Evolutionary conservation across 1,140 invertebrate species (phyloP).

Genomic region (Leptinotarsa texana): DNA sequence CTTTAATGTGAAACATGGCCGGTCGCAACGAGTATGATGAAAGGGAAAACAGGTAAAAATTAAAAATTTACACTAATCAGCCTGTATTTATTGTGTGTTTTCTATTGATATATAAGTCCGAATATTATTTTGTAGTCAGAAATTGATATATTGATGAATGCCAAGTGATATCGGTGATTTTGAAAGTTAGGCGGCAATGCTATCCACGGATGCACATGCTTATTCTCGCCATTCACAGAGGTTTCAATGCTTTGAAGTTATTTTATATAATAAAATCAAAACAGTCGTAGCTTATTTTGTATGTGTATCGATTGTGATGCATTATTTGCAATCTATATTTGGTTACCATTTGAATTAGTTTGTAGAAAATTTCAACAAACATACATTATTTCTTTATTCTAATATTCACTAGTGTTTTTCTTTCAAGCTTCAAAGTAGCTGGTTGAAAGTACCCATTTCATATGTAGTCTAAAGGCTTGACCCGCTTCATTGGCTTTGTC

Average conservation of each 20-base stretch:
- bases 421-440: no score
- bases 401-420: no score
- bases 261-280: no score
- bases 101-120: not conserved
- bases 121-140: not conserved
- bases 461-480: no score
- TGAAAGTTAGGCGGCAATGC: slow-evolving; percentile 28
- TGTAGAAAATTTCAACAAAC: no score
- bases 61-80: slow-evolving; percentile 27
- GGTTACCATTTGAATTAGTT: no score
- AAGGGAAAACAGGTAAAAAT: slow-evolving; percentile 53
- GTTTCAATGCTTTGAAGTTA: slow-evolving; percentile 42
- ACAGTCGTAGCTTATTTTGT: no score
- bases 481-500: no score
- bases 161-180: slow-evolving; percentile 18
- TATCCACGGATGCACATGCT: slow-evolving; percentile 42
- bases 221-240: slow-evolving; percentile 44
- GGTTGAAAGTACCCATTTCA: no score
- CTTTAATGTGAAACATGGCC: slow-evolving; percentile 51
- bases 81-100: slow-evolving; percentile 22
- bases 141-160: not conserved
- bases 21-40: slow-evolving; percentile 53
- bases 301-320: no score
- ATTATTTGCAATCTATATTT: no score
- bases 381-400: no score